Base-by-base conservation (phyloP, 2,797 vertebrate species). In the Iguana delicatissima region DNA sequence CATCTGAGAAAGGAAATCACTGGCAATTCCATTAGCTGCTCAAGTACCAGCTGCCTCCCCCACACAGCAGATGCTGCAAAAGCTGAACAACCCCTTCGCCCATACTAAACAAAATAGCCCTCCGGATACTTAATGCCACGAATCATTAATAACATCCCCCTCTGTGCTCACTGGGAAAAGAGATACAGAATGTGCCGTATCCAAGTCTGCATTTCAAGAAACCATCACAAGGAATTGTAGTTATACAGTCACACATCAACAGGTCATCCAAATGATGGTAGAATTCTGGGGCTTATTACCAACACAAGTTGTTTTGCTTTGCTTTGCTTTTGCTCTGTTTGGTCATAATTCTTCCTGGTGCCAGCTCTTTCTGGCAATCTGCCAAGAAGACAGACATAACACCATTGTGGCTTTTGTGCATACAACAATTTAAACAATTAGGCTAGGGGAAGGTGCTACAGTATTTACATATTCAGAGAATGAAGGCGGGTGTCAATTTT, bases 11-110 rank as follows among this genome's bases (percentile, higher is more conserved):
- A 73, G 87, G 89, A 93, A 93, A 93, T 14, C 85, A 55, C 55
- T 92, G 94, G 89, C 91, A 94, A 93, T 81, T 91, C 90, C 87
- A 96, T 92, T 91, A 94, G 81, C 76, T 93, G 13, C 24, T 89
- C 18, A 38, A 42, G 59, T 74, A 90, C 22, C 77, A 91, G 80
- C 84, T 89, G 93, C 90, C 81, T 84, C 55, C 92, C 86, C 38
- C 90, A 84, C 3, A 67, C 59, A 88, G 85, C 87, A 90, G 79
- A 90, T 87, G 84, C 79, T 91, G 91, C 59, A n/a, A 91, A 59
- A 83, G 10, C n/a, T 72, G 91, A 93, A 12, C 59, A 87, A 6
- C 50, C n/a, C 55, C 42, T 20, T 0, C 14, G 73, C 0, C 1
- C 1, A 69, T 35, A 92, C 12, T 88, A 85, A 94, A 89, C n/a